phyloP scores from a whole-genome alignment of 2,888 invertebrate species.

The Sycophila texana region DNA sequence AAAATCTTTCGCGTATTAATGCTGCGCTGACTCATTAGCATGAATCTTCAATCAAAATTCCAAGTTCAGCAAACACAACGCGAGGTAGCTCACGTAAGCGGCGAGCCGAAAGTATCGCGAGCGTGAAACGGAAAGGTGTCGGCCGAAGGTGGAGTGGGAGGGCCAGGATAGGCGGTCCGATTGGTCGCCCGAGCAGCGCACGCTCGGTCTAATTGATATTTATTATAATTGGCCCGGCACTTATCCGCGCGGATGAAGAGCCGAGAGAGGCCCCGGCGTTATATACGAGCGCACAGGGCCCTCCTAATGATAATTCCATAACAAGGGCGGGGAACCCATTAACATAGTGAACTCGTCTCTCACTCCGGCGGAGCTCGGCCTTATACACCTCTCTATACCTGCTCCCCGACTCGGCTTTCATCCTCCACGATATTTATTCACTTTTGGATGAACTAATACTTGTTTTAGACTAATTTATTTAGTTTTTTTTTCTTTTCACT shows the following conservation, averaged over 20 bases:
- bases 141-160: background rate
- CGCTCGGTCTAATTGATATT: constrained; percentile 73
- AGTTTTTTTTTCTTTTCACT: background rate
- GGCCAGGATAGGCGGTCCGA: constrained; percentile 4
- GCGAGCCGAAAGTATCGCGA: background rate
- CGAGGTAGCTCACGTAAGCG: constrained; percentile 1
- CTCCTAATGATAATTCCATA: constrained; percentile 66
- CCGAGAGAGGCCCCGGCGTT: constrained; percentile 27
- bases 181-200: constrained; percentile 32
- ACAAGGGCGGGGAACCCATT: constrained; percentile 67
- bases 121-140: constrained; percentile 45
- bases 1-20: too few species aligned
- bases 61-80: background rate
- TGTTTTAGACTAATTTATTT: background rate
- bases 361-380: constrained; percentile 3
- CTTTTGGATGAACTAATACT: constrained; percentile 5
- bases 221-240: constrained; percentile 74
- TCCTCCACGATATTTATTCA: background rate
- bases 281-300: constrained; percentile 48
- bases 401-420: background rate
- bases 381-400: constrained; percentile 13
- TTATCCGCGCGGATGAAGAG: constrained; percentile 63
- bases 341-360: constrained; percentile 62
- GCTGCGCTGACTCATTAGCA: too few species aligned
- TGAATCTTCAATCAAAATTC: too few species aligned